Conservation (phyloP, 2,113 vertebrate genomes). For the Tetrao urogallus region DNA sequence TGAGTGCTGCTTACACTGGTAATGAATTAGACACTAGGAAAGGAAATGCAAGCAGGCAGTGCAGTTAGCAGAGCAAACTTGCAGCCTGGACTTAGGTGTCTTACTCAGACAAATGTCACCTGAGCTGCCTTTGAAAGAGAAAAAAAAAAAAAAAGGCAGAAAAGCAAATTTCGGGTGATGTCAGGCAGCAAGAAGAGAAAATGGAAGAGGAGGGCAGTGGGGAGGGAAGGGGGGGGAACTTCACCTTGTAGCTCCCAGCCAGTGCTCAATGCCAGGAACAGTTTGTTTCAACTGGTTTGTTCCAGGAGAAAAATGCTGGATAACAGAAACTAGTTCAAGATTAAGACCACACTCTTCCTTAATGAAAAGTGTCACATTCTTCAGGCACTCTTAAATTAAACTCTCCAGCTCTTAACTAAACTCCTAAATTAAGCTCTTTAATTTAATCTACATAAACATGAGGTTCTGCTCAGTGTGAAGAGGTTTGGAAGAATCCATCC, state of each 20-base stretch:
- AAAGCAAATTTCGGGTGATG: not conserved
- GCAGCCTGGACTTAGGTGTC: not conserved
- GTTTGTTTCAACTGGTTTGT: not conserved
- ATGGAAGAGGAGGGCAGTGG: not conserved
- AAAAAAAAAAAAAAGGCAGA: not conserved
- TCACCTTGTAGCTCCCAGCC: not conserved
- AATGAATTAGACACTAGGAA: not conserved
- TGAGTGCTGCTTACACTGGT: too few species aligned
- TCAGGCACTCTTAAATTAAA: conserved; percentile 34
- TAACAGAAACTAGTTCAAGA: conserved; percentile 13
- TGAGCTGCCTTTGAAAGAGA: not conserved
- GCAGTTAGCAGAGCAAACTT: not conserved
- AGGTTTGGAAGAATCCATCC: conserved; percentile 51
- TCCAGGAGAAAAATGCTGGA: not conserved
- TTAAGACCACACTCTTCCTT: not conserved
- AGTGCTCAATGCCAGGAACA: not conserved
- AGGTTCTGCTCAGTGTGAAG: conserved; percentile 10
- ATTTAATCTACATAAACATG: conserved; percentile 56
- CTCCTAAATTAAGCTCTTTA: conserved; percentile 40
- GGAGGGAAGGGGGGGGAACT: not conserved
- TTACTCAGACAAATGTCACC: not conserved
- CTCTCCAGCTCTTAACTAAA: conserved; percentile 32
- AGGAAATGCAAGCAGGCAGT: not conserved
- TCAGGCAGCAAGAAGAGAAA: not conserved
- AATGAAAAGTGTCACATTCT: not conserved